Evolutionary conservation across 2,113 vertebrate genomes (phyloP), one percentile per base, ranked within the genome.

Genomic region (Poicephalus meyeri): DNA sequence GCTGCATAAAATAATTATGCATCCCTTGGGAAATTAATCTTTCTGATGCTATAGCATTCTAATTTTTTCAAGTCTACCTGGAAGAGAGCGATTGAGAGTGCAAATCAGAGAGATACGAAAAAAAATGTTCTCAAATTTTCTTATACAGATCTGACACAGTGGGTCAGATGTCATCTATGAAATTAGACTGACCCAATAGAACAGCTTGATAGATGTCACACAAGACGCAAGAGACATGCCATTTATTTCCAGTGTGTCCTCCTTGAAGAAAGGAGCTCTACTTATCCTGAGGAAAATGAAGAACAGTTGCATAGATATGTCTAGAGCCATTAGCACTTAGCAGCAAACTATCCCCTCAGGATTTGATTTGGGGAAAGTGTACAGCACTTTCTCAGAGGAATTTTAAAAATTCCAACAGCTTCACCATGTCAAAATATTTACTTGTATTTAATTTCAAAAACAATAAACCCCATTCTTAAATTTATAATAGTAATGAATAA

Each of bases 1-100:
- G 19, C 72, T 60, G 82, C 64, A 72, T 83, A 88, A 97, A 97
- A 96, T 93, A 96, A 93, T 47, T 81, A 91, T 35, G 37, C 77
- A 56, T 81, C 87, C 93, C 70, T 26, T 20, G 80, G 53, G 53
- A 52, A 93, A 95, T 88, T 95, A 65, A 88, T 81, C 70, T 96
- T 92, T 93, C 66, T 60, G 25, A 70, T 77, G 80, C 65, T 76
- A 19, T 69, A 93, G 93, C 55, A 84, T 92, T 60, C 64, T 85
- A 35, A n/a, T 68, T 79, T 72, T 91, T 33, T 26, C n/a, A 94
- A 72, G 31, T 65, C 49, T 86, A 89, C 93, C 29, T 80, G 33
- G 9, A 88, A 89, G 20, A 87, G 91, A 60, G 23, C 7, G 9
- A 88, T 18, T 11, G 16, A 84, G 25, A 86, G 14, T 12, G 13